Conservation (phyloP, 2,113 vertebrate genomes). For the Vireo altiloquus region DNA sequence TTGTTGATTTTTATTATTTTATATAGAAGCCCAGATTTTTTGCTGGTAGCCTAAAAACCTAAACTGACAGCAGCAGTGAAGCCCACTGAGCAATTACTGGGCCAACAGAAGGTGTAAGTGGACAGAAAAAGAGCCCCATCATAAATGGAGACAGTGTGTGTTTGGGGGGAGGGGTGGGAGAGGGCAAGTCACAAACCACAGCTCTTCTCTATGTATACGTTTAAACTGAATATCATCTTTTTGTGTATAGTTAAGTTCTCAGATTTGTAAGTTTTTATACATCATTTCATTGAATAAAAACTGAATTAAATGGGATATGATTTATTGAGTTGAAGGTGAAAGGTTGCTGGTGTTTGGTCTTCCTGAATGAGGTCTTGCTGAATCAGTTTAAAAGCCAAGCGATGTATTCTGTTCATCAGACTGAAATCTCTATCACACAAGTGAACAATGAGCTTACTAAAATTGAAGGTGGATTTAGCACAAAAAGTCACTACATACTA, state of each 20-base stretch:
- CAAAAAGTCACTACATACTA: background rate
- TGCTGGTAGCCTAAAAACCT: conserved; percentile 49
- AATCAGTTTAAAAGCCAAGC: background rate
- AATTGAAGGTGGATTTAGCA: background rate
- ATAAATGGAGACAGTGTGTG: conserved; percentile 51
- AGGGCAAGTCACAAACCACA: conserved; percentile 53
- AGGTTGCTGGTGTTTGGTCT: background rate
- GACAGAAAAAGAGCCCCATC: conserved; percentile 33
- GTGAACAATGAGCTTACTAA: background rate
- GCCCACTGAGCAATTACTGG: conserved; percentile 25
- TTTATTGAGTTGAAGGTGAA: conserved; percentile 29
- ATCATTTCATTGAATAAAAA: conserved; percentile 82
- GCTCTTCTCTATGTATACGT: conserved; percentile 66
- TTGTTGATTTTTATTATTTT: conserved; percentile 57
- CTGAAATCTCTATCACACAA: background rate
- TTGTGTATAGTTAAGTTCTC: conserved; percentile 81
- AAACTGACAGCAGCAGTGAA: conserved; percentile 35
- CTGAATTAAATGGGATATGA: conserved; percentile 65
- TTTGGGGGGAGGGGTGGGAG: conserved; percentile 53
- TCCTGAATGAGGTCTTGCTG: background rate
- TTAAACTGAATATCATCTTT: conserved; percentile 71
- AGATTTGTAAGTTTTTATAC: conserved; percentile 85
- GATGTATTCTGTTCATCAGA: background rate
- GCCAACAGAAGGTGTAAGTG: conserved; percentile 17
- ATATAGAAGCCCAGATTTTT: conserved; percentile 58